Evolutionary conservation across 2,113 vertebrate genomes (phyloP).

Genomic region (Scomber japonicus): DNA sequence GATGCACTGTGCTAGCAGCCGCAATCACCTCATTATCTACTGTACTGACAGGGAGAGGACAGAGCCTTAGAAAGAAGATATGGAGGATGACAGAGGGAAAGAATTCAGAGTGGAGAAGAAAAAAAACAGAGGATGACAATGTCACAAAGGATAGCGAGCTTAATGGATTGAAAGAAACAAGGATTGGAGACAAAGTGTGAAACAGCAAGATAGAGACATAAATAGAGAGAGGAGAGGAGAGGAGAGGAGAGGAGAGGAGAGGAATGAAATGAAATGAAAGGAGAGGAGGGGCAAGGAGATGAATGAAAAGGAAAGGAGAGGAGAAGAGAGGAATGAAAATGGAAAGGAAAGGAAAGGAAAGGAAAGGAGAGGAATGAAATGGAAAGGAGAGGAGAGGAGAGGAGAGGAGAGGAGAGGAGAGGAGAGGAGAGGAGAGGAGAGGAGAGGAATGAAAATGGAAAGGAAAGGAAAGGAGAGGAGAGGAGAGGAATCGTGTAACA

Average conservation of each 20-base stretch:
- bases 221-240: conserved; percentile 16
- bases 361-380: too few relatives aligned
- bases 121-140: background rate
- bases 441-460: too few relatives aligned
- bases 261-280: too few relatives aligned
- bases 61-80: conserved; percentile 26
- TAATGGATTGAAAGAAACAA: conserved; percentile 30
- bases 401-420: background rate
- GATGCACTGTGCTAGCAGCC: conserved; percentile 42
- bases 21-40: conserved; percentile 72
- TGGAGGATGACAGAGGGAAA: background rate
- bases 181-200: conserved; percentile 29
- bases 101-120: background rate
- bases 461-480: too few relatives aligned
- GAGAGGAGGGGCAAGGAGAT: too few relatives aligned
- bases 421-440: too few relatives aligned
- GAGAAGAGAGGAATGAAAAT: too few relatives aligned
- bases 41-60: conserved; percentile 52
- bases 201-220: conserved; percentile 24
- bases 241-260: background rate
- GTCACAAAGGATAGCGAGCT: conserved; percentile 32
- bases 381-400: too few relatives aligned
- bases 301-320: too few relatives aligned
- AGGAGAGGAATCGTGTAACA: conserved; percentile 40
- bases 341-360: background rate